These are phyloP conservation scores for Sphaerodactylus townsendi DNA, from an alignment of 2,113 vertebrate genomes.

Conservation along the genomic window DNA sequence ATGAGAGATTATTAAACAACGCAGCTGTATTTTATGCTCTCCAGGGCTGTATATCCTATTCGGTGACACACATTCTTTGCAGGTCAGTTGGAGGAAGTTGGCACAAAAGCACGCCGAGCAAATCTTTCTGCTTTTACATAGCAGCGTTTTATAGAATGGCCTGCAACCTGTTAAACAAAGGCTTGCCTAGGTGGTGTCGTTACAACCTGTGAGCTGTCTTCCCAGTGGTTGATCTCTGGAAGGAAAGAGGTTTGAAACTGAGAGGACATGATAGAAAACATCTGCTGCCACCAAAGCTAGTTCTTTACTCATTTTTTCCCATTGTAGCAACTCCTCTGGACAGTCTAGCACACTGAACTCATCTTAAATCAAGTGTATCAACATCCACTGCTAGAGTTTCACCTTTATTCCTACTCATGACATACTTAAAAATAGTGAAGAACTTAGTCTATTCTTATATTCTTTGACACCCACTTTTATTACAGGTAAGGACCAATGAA, in stretches of 20 bases:
- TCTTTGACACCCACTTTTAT: not conserved
- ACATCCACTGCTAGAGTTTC: not conserved
- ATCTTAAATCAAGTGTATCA: not conserved
- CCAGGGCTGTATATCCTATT: conserved; percentile 57
- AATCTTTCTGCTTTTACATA: not conserved
- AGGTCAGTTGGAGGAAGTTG: conserved; percentile 65
- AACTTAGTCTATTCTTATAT: too few relatives aligned
- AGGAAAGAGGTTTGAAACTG: accelerated
- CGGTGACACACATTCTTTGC: conserved; percentile 68
- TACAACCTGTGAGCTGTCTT: not conserved
- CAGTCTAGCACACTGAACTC: not conserved
- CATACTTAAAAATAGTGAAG: not conserved
- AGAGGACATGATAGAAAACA: accelerated
- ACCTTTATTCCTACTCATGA: not conserved
- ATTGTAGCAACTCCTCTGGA: not conserved
- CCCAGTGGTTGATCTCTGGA: not conserved
- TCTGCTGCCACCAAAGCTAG: not conserved
- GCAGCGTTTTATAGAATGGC: not conserved
- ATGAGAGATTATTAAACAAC: conserved; percentile 59
- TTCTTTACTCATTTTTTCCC: not conserved
- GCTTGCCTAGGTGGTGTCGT: not conserved
- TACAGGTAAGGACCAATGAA: not conserved
- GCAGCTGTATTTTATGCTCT: conserved; percentile 63
- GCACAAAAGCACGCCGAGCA: conserved; percentile 27
- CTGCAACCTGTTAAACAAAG: conserved; percentile 2